These are phyloP conservation scores for Philhelius pedissequus DNA, from an alignment of 2,888 invertebrate genomes.

Conservation along the genomic window DNA sequence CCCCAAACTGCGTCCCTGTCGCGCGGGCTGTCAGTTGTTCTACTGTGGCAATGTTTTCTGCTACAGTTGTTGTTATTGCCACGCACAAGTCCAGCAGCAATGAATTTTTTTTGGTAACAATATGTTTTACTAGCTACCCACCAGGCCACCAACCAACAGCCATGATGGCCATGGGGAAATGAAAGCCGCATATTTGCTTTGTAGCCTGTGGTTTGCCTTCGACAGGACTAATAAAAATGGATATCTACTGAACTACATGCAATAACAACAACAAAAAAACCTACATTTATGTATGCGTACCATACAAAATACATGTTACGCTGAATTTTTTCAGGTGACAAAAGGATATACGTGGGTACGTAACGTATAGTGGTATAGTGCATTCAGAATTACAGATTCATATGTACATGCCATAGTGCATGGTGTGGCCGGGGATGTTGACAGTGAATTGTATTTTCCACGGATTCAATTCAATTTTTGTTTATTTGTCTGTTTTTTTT, in stretches of 20 bases:
- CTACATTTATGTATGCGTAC: too few relatives aligned
- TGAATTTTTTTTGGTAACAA: neutral
- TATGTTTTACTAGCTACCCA: conserved; percentile 16
- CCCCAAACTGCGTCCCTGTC: neutral
- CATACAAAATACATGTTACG: neutral
- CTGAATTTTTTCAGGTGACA: conserved; percentile 16
- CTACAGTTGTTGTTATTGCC: neutral
- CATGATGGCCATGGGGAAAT: neutral
- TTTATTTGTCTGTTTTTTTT: neutral
- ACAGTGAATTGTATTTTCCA: conserved; percentile 11
- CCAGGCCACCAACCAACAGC: too few relatives aligned
- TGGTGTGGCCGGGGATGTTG: neutral
- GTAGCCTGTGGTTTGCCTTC: conserved; percentile 32
- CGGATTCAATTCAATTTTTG: neutral
- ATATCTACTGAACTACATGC: conserved; percentile 11
- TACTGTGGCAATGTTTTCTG: neutral
- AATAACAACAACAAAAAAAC: neutral
- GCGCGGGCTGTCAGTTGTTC: neutral
- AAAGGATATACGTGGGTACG: conserved; percentile 15
- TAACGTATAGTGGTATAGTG: neutral
- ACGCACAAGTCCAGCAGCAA: neutral
- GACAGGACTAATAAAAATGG: conserved; percentile 20
- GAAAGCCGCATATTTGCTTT: conserved; percentile 37
- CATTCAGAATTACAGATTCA: conserved; percentile 6
- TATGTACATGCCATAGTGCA: neutral